Conservation (phyloP, 2,113 vertebrate species). For the Naja naja region DNA sequence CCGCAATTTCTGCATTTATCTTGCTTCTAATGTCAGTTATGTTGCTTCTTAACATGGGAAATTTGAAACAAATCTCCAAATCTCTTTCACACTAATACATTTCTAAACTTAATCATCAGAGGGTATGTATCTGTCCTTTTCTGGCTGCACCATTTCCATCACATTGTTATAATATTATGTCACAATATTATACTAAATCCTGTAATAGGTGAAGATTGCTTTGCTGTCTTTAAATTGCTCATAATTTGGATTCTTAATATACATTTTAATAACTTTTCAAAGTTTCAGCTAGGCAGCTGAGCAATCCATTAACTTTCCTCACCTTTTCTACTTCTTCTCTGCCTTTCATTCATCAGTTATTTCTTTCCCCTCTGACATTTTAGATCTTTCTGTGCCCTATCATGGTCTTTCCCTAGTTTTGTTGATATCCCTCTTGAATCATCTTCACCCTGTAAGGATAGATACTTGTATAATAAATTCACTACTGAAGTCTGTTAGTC, state of each 20-base stretch:
- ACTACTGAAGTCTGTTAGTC: background rate
- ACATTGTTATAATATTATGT: conserved; percentile 14
- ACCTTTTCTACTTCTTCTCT: background rate
- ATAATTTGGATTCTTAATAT: background rate
- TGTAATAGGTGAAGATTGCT: background rate
- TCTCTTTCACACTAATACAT: background rate
- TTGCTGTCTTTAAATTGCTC: background rate
- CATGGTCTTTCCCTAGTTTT: background rate
- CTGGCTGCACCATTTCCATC: background rate
- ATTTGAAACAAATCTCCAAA: background rate
- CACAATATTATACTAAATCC: background rate
- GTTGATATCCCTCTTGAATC: background rate
- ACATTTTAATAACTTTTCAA: background rate
- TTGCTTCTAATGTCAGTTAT: conserved; percentile 1
- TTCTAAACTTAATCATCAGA: background rate
- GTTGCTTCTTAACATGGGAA: background rate
- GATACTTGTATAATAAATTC: background rate
- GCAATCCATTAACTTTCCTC: background rate
- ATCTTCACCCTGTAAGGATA: background rate
- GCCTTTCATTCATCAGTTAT: background rate
- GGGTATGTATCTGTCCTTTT: background rate
- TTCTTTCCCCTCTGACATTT: background rate
- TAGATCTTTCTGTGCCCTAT: background rate
- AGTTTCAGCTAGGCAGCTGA: background rate
- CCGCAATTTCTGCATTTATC: background rate